Percentiles rank a stretch among this genome's conserved stretches.
phyloP scores from a whole-genome alignment of 1,140 invertebrate genomes.

The Lineus longissimus region DNA sequence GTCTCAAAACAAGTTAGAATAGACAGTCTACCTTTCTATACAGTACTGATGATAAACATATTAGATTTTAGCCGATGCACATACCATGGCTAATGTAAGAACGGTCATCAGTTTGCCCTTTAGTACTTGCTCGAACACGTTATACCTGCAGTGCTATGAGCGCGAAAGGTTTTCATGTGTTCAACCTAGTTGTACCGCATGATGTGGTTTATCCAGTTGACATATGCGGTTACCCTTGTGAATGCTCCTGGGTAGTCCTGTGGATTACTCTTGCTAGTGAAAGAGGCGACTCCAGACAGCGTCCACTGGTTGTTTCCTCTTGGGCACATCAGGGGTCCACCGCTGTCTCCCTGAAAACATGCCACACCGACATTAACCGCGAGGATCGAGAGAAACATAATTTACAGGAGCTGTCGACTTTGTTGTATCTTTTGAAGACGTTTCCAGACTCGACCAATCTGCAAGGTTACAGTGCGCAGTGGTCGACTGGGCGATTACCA shows the following conservation, averaged over 20 bases:
- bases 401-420: background rate
- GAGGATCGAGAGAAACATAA: background rate
- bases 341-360: slow-evolving; percentile 41
- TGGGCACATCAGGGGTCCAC: slow-evolving; percentile 42
- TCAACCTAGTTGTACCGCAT: too few relatives aligned
- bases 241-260: slow-evolving; percentile 41
- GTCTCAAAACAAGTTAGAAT: too few relatives aligned
- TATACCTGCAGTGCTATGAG: too few relatives aligned
- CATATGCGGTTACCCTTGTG: slow-evolving; percentile 35
- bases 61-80: too few relatives aligned
- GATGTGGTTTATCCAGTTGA: slow-evolving; percentile 34
- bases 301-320: slow-evolving; percentile 21
- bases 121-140: too few relatives aligned
- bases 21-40: too few relatives aligned
- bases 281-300: slow-evolving; percentile 44
- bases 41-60: too few relatives aligned
- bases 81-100: too few relatives aligned
- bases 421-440: background rate
- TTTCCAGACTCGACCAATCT: background rate
- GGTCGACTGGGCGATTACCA: too few relatives aligned
- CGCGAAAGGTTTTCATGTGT: too few relatives aligned
- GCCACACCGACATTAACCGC: background rate
- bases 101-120: too few relatives aligned
- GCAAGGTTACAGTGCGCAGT: too few relatives aligned
- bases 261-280: slow-evolving; percentile 33